phyloP scores from a whole-genome alignment of 2,888 invertebrate species.

The Drosophila aldrichi region DNA sequence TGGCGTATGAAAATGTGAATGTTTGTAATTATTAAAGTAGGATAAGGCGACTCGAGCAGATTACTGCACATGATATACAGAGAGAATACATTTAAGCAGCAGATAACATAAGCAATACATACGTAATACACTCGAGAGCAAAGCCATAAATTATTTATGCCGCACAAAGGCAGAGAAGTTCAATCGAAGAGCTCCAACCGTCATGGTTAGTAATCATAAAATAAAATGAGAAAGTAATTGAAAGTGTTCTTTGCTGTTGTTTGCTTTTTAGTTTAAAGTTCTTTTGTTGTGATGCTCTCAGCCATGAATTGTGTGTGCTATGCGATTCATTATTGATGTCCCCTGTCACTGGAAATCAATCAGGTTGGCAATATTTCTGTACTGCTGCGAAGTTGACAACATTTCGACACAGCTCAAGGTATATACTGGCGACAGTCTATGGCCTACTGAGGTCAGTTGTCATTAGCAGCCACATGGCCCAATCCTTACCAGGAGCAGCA shows the following conservation, averaged over 20 bases:
- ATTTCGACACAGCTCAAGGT: not conserved
- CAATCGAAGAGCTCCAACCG: not conserved
- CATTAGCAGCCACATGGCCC: slow-evolving; percentile 65
- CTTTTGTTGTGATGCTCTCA: slow-evolving; percentile 11
- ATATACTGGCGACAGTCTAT: slow-evolving; percentile 11
- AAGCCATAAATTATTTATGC: slow-evolving; percentile 1
- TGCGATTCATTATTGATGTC: slow-evolving; percentile 11
- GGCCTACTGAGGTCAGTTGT: slow-evolving; percentile 28
- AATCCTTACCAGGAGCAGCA: slow-evolving; percentile 43
- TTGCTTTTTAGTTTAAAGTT: slow-evolving; percentile 6
- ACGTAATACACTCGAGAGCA: not conserved
- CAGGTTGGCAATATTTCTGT: slow-evolving; percentile 10
- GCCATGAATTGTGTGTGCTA: slow-evolving; percentile 18
- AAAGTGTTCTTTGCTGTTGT: slow-evolving; percentile 10
- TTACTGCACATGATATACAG: not conserved
- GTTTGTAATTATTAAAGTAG: slow-evolving; percentile 36
- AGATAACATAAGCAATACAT: not conserved
- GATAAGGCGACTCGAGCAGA: not conserved
- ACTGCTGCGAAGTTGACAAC: not conserved
- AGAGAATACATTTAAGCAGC: not conserved
- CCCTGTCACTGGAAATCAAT: slow-evolving; percentile 26
- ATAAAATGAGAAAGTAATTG: slow-evolving; percentile 13
- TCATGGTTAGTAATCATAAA: slow-evolving; percentile 24
- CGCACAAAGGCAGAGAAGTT: not conserved
- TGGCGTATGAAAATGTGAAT: slow-evolving; percentile 25